Conservation (phyloP, 2,113 vertebrate genomes). For the Ia io region DNA sequence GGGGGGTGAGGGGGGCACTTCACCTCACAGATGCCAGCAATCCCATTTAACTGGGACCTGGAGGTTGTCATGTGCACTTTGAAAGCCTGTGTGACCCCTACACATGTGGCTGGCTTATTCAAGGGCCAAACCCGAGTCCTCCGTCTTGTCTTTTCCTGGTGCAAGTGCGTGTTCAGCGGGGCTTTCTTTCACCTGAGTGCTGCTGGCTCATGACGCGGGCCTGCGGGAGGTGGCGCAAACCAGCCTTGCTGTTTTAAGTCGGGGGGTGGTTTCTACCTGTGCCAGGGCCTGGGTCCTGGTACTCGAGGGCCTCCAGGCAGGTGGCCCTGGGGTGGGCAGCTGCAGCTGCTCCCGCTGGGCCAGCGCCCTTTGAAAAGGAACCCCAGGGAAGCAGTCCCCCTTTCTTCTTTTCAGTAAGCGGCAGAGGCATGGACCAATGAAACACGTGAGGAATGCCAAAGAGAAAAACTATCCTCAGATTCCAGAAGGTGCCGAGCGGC, state of each 20-base stretch:
- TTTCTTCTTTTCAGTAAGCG: slow-evolving; percentile 65
- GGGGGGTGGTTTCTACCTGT: slow-evolving; percentile 72
- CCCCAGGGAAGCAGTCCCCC: slow-evolving; percentile 25
- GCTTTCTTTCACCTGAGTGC: slow-evolving; percentile 63
- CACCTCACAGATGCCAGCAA: slow-evolving; percentile 67
- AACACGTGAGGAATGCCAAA: slow-evolving; percentile 66
- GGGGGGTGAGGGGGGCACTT: slow-evolving; percentile 62
- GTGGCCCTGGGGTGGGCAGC: slow-evolving; percentile 23
- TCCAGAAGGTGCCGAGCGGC: slow-evolving; percentile 44
- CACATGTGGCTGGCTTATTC: slow-evolving; percentile 79
- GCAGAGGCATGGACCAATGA: slow-evolving; percentile 29
- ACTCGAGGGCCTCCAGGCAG: neutral
- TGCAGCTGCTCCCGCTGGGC: slow-evolving; percentile 44
- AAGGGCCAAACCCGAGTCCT: slow-evolving; percentile 69
- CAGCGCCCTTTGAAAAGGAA: slow-evolving; percentile 54
- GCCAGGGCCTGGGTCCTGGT: slow-evolving; percentile 47
- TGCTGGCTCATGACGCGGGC: neutral
- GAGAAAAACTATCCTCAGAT: slow-evolving; percentile 51
- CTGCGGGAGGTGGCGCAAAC: slow-evolving; percentile 67
- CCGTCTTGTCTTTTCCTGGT: slow-evolving; percentile 67
- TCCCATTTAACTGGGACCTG: slow-evolving; percentile 58
- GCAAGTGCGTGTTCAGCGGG: slow-evolving; percentile 62
- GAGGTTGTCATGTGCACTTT: slow-evolving; percentile 69
- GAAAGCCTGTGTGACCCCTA: slow-evolving; percentile 71
- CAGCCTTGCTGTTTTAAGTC: slow-evolving; percentile 34